Base-by-base conservation (phyloP, 2,888 invertebrate species). In the Harpalus rufipes region DNA sequence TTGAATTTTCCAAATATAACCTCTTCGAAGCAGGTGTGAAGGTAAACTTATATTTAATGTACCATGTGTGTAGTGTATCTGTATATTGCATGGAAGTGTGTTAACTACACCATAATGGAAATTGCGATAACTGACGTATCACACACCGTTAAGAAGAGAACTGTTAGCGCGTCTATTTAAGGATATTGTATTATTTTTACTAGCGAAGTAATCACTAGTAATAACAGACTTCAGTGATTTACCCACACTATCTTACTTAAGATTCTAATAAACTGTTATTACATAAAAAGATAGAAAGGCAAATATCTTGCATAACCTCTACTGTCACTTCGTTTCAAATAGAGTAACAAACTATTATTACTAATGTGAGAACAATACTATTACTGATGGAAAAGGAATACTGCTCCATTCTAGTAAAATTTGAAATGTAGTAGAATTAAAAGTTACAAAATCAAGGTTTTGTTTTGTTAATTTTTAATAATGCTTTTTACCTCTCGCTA, bases 171-270 rank as follows among this genome's bases (percentile, higher is more conserved):
- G n/a, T 7, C 68, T 68, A 39, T 32, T 68, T 68, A 68, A 39
- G 68, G 68, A 68, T 32, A 68, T 68, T 39, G n/a, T 68, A 39
- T 68, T 68, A 68, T 68, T 68, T 68, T 68, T 68, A 68, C 32
- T 14, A 14, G 14, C 39, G 14, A 14, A 14, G 39, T 68, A 68
- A 68, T 68, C 68, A 68, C n/a, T 32, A 4, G 25, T 68, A 68
- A 68, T 68, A 21, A 68, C 32, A 68, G 25, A 39, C 32, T 39
- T 68, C 32, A 25, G n/a, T 68, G 68, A 68, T 68, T 68, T 68
- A 68, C 68, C 68, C 68, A 68, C 68, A 68, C 32, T 39, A 68
- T 68, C 68, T 68, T 68, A 68, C 68, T 68, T 68, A 68, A 68
- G 3, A 68, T 68, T n/a, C 32, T 68, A 68, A 68, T n/a, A 14